Evolutionary conservation across 53 echinoderm and acorn worm species (phyloP).

Genomic region (Antedon mediterranea): DNA sequence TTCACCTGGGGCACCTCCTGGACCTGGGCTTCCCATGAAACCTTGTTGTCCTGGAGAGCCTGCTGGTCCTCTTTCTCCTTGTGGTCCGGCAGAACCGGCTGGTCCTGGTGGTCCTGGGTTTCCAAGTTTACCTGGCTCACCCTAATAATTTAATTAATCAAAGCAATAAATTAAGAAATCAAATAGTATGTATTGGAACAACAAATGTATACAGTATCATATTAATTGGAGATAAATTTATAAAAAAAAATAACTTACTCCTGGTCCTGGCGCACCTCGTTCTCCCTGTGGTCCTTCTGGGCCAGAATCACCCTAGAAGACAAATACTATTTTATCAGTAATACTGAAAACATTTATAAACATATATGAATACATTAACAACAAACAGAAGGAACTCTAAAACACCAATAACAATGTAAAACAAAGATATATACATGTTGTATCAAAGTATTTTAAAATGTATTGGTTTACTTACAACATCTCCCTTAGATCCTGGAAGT

Average conservation of each 20-base stretch:
- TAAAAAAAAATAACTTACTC: conserved; percentile 29
- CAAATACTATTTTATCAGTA: too few relatives aligned
- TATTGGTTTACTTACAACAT: conserved; percentile 6
- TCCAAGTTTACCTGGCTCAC: conserved; percentile 58
- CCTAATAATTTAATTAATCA: conserved; percentile 6
- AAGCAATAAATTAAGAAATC: too few relatives aligned
- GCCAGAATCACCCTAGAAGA: conserved; percentile 65
- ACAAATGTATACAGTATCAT: too few relatives aligned
- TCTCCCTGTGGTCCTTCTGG: conserved; percentile 64
- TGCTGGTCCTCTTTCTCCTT: conserved; percentile 44
- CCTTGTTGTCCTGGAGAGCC: conserved; percentile 46
- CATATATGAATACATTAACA: too few relatives aligned
- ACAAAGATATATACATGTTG: too few relatives aligned
- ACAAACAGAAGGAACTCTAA: too few relatives aligned
- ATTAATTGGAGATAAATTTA: too few relatives aligned
- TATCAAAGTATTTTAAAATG: too few relatives aligned
- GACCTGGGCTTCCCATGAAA: conserved; percentile 70
- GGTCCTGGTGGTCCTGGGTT: conserved; percentile 50
- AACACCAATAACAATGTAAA: too few relatives aligned
- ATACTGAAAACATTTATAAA: too few relatives aligned
- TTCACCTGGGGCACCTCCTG: conserved; percentile 58
- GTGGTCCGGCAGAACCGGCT: conserved; percentile 27
- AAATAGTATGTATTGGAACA: too few relatives aligned
- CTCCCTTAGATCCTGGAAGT: conserved; percentile 55
- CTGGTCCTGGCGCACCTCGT: conserved; percentile 43